phyloP scores from a whole-genome alignment of 1,140 invertebrate species.

The Panagrolaimus sp. region DNA sequence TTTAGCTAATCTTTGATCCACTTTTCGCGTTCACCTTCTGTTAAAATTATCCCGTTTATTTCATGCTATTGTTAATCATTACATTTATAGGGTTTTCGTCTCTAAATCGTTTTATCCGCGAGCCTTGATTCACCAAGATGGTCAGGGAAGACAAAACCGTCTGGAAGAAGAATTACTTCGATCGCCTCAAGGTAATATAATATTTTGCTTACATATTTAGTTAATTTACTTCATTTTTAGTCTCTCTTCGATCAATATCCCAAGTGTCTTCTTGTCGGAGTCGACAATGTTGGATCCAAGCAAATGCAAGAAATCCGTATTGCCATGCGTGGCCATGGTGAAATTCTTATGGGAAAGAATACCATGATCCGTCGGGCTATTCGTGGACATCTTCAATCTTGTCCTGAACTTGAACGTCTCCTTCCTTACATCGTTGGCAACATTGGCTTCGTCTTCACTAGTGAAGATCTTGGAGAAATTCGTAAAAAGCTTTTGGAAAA shows the following conservation, averaged over 20 bases:
- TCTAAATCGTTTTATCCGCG: slow-evolving; percentile 38
- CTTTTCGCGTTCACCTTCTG: too few species aligned
- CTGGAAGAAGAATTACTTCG: slow-evolving; percentile 97
- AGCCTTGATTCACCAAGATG: slow-evolving; percentile 70
- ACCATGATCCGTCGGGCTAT: slow-evolving; percentile 99
- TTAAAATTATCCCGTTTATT: too few species aligned
- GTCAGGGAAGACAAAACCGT: slow-evolving; percentile 98
- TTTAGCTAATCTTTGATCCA: too few species aligned
- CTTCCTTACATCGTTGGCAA: slow-evolving; percentile 92
- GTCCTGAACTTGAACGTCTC: slow-evolving; percentile 82
- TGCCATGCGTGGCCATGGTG: slow-evolving; percentile 66
- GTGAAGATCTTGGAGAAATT: slow-evolving; percentile 84
- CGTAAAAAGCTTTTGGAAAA: slow-evolving; percentile 87
- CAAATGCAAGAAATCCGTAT: slow-evolving; percentile 99
- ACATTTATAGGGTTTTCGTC: slow-evolving; percentile 15
- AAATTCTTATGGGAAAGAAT: slow-evolving; percentile 98
- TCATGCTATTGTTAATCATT: too few species aligned
- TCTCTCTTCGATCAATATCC: slow-evolving; percentile 94
- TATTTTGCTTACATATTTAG: neutral
- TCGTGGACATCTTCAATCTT: slow-evolving; percentile 86
- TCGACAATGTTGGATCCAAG: slow-evolving; percentile 70
- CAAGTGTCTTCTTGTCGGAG: slow-evolving; percentile 73
- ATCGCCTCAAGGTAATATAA: slow-evolving; percentile 76
- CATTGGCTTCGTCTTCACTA: slow-evolving; percentile 98
- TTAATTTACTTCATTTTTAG: slow-evolving; percentile 63